Percentiles rank a stretch among this genome's conserved stretches.
phyloP scores from a whole-genome alignment of 2,888 invertebrate genomes.

The Aplocera efformata region DNA sequence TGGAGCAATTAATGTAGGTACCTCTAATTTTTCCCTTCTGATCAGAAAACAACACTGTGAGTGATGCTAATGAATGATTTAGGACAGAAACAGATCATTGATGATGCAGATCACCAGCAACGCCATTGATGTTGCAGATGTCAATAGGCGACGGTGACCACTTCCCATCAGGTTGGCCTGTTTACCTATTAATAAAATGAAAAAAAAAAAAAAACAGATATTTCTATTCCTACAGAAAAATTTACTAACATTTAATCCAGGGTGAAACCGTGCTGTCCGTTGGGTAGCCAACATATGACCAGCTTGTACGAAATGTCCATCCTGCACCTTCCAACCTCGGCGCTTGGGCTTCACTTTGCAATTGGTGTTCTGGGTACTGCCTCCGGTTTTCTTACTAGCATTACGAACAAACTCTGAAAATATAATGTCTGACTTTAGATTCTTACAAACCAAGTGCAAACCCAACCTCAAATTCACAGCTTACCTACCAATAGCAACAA shows the following conservation, averaged over 20 bases:
- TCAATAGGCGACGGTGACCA: too few species aligned
- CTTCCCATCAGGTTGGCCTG: too few species aligned
- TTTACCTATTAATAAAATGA: conserved; percentile 19
- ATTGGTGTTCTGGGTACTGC: conserved; percentile 85
- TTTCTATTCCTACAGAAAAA: background rate
- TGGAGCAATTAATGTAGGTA: too few species aligned
- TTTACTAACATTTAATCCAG: conserved; percentile 85
- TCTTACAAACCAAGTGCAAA: background rate
- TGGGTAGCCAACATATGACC: conserved; percentile 87
- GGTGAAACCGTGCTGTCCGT: conserved; percentile 86
- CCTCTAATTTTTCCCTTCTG: too few species aligned
- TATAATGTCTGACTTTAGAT: conserved; percentile 11
- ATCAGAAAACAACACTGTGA: too few species aligned
- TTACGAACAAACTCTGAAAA: conserved; percentile 70
- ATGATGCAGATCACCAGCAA: too few species aligned
- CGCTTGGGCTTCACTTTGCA: conserved; percentile 86
- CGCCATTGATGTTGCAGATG: too few species aligned
- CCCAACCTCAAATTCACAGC: too few species aligned
- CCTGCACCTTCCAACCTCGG: conserved; percentile 88
- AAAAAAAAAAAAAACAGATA: background rate
- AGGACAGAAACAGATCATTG: too few species aligned
- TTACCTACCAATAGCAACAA: background rate
- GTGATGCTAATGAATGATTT: too few species aligned
- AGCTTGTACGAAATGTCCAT: conserved; percentile 82
- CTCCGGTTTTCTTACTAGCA: conserved; percentile 88